Evolutionary conservation across 2,888 invertebrate species (phyloP).

Genomic region (Zeuzera pyrina): DNA sequence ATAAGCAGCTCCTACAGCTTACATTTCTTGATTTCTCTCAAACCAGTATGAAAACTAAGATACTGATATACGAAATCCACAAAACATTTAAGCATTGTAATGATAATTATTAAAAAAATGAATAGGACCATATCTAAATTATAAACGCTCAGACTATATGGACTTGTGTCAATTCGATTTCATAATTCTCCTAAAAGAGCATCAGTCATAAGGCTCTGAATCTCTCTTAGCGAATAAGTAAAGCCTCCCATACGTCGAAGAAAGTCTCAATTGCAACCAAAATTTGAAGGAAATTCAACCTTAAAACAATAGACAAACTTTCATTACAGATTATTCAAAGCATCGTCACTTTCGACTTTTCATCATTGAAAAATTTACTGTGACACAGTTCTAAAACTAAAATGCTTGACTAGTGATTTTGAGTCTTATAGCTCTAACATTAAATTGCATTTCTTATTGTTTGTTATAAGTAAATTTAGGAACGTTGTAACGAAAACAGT

Average conservation of each 20-base stretch:
- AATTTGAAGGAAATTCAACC: conserved; percentile 16
- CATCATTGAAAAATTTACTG: conserved; percentile 19
- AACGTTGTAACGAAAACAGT: conserved; percentile 26
- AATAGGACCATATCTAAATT: too few relatives aligned
- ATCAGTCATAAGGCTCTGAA: conserved; percentile 64
- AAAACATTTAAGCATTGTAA: too few relatives aligned
- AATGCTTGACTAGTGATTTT: conserved; percentile 9
- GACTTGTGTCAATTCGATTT: conserved; percentile 59
- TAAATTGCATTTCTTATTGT: conserved; percentile 12
- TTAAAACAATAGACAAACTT: too few relatives aligned
- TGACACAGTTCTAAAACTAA: conserved; percentile 29
- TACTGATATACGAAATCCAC: too few relatives aligned
- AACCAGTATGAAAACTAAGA: too few relatives aligned
- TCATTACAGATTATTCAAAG: too few relatives aligned
- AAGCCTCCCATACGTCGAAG: conserved; percentile 13
- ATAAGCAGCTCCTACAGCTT: too few relatives aligned
- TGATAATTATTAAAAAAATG: too few relatives aligned
- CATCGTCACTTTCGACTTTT: conserved; percentile 43
- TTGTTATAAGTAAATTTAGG: conserved; percentile 15
- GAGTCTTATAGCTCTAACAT: fast-evolving
- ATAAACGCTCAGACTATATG: too few relatives aligned
- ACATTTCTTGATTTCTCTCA: too few relatives aligned
- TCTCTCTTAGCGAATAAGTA: conserved; percentile 54
- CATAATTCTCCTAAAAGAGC: conserved; percentile 52
- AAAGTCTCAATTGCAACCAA: conserved; percentile 22